Evolutionary conservation across 1,140 invertebrate species (phyloP), one percentile per base, ranked within the genome.

Genomic region (Lordiphosa stackelbergi): DNA sequence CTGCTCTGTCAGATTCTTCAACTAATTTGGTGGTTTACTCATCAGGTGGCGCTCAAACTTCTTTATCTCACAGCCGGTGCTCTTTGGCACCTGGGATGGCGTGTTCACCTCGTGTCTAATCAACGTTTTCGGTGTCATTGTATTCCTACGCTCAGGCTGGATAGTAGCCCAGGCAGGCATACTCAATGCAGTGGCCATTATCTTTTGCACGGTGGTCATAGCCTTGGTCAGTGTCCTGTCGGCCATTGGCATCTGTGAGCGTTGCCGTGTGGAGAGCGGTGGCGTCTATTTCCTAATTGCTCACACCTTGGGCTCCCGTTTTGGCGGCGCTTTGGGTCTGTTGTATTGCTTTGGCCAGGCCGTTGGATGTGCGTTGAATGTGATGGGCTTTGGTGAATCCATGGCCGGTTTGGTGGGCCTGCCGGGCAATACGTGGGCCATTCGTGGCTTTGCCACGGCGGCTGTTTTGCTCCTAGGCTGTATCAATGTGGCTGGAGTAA

Each of bases 81-180:
- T 98, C 13, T 98, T 98, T 91, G 97, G 97, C 10, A 97, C 96
- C 2, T 98, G 97, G 96, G 97, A 98, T 90, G 97, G 97, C 66
- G 97, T 99, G 12, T 88, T 88, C 47, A 88, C 86, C 31, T 94
- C 94, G 35, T 96, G 95, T 83, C 91, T 99, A 78, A 97, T 98
- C 77, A 98, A 99, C 88, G 96, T 98, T 28, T 97, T 99, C 90
- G 96, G 97, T 73, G 96, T 98, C 1, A 97, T 99, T 87, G 96
- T 98, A 56, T 98, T 99, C 89, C 90, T 99, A 24, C 90, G 97
- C 79, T 96, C 96, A 66, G 97, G 97, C 57, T 98, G 97, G 97
- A 96, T 99, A 85, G 97, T 99, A 4, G 96, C 94, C 28, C 95
- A 98, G 90, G 96, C 96, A 64, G 97, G 97, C 42, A 92, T 98